Evolutionary conservation across 2,113 vertebrate genomes (phyloP).

Genomic region (Machaerirhynchus nigripectus): DNA sequence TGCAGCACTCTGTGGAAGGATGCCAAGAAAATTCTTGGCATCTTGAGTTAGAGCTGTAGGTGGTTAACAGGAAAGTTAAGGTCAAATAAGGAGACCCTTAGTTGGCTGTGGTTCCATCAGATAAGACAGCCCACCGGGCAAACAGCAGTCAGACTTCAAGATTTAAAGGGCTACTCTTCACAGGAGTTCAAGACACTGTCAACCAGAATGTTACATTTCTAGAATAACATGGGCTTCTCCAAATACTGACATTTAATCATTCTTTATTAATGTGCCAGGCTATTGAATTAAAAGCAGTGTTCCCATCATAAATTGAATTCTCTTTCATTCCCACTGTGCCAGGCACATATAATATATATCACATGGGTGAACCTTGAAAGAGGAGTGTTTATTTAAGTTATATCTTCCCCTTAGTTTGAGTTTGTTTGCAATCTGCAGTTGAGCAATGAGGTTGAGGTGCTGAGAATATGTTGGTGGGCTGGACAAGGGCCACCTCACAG

Average conservation of each 20-base stretch:
- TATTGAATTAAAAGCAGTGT: not conserved
- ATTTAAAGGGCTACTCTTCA: constrained; percentile 24
- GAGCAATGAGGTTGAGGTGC: not conserved
- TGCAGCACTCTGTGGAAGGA: not conserved
- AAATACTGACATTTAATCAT: constrained; percentile 10
- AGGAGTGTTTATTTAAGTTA: not conserved
- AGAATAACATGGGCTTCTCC: not conserved
- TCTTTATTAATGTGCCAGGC: not conserved
- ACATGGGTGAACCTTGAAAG: not conserved
- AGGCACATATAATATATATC: not conserved
- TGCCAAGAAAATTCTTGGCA: constrained; percentile 38
- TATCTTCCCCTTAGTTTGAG: not conserved
- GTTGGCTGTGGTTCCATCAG: constrained; percentile 18
- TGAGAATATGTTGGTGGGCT: not conserved
- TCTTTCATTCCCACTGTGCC: not conserved
- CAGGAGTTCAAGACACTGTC: not conserved
- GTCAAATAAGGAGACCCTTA: constrained; percentile 43
- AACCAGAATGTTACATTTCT: constrained; percentile 20
- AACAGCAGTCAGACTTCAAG: not conserved
- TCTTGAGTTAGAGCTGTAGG: constrained; percentile 2
- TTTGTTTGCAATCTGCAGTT: not conserved
- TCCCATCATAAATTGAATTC: constrained; percentile 12
- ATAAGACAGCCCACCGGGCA: constrained; percentile 27
- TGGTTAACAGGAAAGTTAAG: constrained; percentile 44
- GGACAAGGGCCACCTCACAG: not conserved